phyloP scores from a whole-genome alignment of 2,888 invertebrate species.

The Oscheius sp. region DNA sequence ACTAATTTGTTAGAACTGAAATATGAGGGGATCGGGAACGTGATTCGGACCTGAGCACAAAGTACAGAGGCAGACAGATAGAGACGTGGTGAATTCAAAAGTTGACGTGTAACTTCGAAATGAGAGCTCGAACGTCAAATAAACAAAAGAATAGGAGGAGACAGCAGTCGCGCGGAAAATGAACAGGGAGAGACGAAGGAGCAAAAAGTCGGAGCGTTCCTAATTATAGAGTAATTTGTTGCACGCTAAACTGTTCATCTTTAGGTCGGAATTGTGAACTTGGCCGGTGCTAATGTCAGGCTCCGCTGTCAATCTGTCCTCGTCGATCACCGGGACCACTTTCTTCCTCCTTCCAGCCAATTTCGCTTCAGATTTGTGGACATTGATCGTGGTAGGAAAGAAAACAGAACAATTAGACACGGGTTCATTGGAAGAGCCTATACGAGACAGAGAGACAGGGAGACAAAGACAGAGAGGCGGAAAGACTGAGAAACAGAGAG shows the following conservation, averaged over 20 bases:
- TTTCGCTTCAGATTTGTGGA: slow-evolving; percentile 56
- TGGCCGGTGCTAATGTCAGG: slow-evolving; percentile 51
- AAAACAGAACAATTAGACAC: slow-evolving; percentile 14
- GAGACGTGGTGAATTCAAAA: too few species aligned
- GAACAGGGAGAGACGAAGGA: slow-evolving; percentile 3
- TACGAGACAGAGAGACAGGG: neutral
- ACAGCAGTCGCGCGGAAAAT: too few species aligned
- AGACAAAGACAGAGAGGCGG: too few species aligned
- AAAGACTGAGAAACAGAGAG: neutral
- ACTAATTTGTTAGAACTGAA: neutral
- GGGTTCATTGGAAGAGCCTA: neutral
- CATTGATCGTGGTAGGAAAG: slow-evolving; percentile 50
- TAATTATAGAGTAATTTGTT: neutral
- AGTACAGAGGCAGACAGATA: too few species aligned
- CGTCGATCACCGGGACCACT: slow-evolving; percentile 48
- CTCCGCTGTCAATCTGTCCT: slow-evolving; percentile 54
- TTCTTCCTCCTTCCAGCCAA: slow-evolving; percentile 43
- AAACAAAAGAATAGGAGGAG: too few species aligned
- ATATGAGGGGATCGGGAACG: neutral
- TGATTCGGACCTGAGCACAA: too few species aligned
- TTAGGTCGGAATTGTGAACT: slow-evolving; percentile 53
- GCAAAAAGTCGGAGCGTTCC: neutral
- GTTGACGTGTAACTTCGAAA: too few species aligned
- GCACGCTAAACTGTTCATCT: neutral
- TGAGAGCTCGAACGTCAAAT: too few species aligned